Base-by-base conservation (phyloP, 1,140 invertebrate genomes). In the Wiebesia pumilae region DNA sequence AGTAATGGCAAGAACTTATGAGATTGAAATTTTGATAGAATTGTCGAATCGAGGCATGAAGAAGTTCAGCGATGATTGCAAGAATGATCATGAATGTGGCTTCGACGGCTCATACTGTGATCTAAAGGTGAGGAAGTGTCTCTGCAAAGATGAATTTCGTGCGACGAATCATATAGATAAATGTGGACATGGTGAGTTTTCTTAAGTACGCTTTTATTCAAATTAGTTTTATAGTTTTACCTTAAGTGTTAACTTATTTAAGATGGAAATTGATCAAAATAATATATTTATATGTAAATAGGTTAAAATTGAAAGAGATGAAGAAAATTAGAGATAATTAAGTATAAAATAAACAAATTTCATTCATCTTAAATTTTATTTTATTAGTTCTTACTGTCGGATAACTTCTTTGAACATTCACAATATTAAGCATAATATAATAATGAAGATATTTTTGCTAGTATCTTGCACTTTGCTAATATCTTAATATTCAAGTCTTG, bases 101-200 rank as follows among this genome's bases (percentile, higher is more conserved):
- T 97, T 97, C 91, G 93, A 94, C 35, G 96, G 96, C 79, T 96
- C 96, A 10, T 94, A 96, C 40, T 97, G 97, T 90, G 95, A 97
- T 88, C 93, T 95, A 7, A 93, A 93, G 67, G 95, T 95, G 88
- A 95, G 95, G 88, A 95, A 94, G 88, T 97, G 97, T 90, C 94
- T 95, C 87, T 97, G 97, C 91, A 95, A 94, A 71, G 95, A 96
- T 21, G 96, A 97, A 88, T 94, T 96, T 85, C 95, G 94, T 14
- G 95, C 95, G 30, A 97, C 96, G 90, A 97, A 97, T 94, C 96
- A 97, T 92, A 94, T 97, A 87, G 96, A 97, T 91, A 97, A 97
- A 93, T 97, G 97, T 94, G 97, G 97, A 90, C 95, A 96, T 94
- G 94, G 97, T 97, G 93, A 96, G 95, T 95, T 88, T 71, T 35